phyloP scores from a whole-genome alignment of 2,888 invertebrate genomes.

The Plagodis dolabraria region DNA sequence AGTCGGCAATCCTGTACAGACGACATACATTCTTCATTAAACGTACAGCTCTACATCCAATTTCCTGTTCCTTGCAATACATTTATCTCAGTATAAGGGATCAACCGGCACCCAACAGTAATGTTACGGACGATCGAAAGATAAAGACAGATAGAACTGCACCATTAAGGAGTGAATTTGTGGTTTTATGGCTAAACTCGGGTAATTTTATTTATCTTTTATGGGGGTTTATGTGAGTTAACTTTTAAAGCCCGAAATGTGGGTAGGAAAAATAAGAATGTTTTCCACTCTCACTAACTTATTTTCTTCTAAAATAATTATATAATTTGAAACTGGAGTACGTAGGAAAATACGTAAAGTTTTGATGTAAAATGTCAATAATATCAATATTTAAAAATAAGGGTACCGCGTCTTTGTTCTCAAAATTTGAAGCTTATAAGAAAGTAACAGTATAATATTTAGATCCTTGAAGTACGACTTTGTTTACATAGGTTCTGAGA shows the following conservation, averaged over 20 bases:
- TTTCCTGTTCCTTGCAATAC: slow-evolving; percentile 15
- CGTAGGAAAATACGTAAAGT: too few relatives aligned
- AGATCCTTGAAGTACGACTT: too few relatives aligned
- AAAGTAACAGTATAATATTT: too few relatives aligned
- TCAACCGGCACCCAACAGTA: slow-evolving; percentile 2
- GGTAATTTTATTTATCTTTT: slow-evolving; percentile 1
- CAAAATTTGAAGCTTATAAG: too few relatives aligned
- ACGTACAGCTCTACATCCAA: slow-evolving; percentile 9
- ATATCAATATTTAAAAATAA: too few relatives aligned
- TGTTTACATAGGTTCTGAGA: too few relatives aligned
- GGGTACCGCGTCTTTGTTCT: too few relatives aligned
- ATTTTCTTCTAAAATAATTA: too few relatives aligned
- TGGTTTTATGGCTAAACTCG: slow-evolving; percentile 6
- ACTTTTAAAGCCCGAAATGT: neutral
- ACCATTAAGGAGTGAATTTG: neutral
- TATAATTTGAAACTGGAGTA: too few relatives aligned
- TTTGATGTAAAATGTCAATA: too few relatives aligned
- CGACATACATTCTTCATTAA: slow-evolving; percentile 11
- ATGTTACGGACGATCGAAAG: slow-evolving; percentile 3
- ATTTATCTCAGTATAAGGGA: slow-evolving; percentile 12
- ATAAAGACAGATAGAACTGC: slow-evolving; percentile 4
- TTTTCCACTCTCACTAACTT: too few relatives aligned
- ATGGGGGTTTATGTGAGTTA: neutral
- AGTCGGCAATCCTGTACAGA: neutral
- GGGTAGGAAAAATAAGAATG: neutral